These are phyloP conservation scores for Augochlorella aurata DNA, from an alignment of 2,888 invertebrate genomes.

Conservation along the genomic window DNA sequence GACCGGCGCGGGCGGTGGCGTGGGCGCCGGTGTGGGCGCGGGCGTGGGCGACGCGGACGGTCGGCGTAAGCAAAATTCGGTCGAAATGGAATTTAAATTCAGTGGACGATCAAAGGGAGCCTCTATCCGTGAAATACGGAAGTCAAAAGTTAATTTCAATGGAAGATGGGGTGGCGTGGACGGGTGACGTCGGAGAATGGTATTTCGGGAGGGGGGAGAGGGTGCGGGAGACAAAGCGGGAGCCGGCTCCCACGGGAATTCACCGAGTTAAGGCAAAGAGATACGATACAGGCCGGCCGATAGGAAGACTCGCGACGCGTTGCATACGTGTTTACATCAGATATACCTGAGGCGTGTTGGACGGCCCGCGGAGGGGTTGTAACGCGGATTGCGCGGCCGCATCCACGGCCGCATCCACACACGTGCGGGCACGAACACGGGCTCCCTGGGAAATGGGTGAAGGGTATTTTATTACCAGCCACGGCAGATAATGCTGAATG, in stretches of 20 bases:
- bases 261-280: conserved; percentile 19
- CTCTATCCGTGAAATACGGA: not conserved
- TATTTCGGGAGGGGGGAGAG: not conserved
- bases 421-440: conserved; percentile 18
- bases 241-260: conserved; percentile 14
- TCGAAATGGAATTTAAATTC: conserved; percentile 22
- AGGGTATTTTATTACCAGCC: conserved; percentile 69
- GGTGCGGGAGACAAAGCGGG: not conserved
- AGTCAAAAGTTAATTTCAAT: conserved; percentile 40
- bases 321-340: conserved; percentile 55
- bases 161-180: not conserved
- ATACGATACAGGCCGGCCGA: conserved; percentile 1
- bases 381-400: conserved; percentile 48
- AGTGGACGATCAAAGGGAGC: conserved; percentile 10
- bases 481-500: conserved; percentile 63
- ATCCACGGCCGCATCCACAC: conserved; percentile 8
- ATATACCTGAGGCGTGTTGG: conserved; percentile 46
- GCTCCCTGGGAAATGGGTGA: conserved; percentile 45
- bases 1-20: not conserved
- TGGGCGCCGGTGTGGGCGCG: not conserved
- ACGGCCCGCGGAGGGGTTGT: conserved; percentile 50
- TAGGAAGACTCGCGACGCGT: conserved; percentile 27
- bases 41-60: not conserved
- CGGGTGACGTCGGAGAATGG: not conserved
- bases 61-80: conserved; percentile 15